phyloP scores from a whole-genome alignment of 2,888 invertebrate genomes.

The Entomobrya multifasciata region DNA sequence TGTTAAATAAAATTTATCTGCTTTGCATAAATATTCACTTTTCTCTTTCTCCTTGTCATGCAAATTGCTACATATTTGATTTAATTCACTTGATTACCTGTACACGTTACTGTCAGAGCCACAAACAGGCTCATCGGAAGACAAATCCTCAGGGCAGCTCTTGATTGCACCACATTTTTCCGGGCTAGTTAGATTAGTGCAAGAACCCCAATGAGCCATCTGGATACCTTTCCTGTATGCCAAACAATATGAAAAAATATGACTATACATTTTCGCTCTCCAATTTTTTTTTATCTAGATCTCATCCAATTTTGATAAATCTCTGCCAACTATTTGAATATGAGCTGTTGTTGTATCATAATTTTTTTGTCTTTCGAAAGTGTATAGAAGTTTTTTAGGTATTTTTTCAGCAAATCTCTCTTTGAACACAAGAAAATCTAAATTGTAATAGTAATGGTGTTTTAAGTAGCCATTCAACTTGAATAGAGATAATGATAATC shows the following conservation, averaged over 20 bases:
- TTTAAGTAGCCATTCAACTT: slow-evolving; percentile 66
- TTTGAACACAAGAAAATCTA: background rate
- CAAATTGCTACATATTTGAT: no score
- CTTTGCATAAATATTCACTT: slow-evolving; percentile 12
- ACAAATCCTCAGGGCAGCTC: slow-evolving; percentile 84
- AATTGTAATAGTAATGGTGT: slow-evolving; percentile 2
- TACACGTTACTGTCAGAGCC: slow-evolving; percentile 95
- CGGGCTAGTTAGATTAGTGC: slow-evolving; percentile 87
- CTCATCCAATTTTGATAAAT: no score
- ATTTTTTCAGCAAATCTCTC: slow-evolving; percentile 8
- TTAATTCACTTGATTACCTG: slow-evolving; percentile 83
- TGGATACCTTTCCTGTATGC: slow-evolving; percentile 89
- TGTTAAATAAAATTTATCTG: no score
- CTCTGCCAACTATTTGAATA: no score
- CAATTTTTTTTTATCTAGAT: no score
- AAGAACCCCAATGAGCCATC: slow-evolving; percentile 93
- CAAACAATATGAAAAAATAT: background rate
- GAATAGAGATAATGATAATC: slow-evolving; percentile 58
- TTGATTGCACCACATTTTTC: slow-evolving; percentile 84
- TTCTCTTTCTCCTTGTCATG: slow-evolving; percentile 8
- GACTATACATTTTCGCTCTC: no score
- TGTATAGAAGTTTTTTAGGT: background rate
- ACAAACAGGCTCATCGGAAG: slow-evolving; percentile 88
- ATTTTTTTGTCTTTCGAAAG: background rate
- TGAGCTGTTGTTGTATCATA: background rate